Conservation (phyloP, 2,888 invertebrate genomes). For the Drosophila emarginata region DNA sequence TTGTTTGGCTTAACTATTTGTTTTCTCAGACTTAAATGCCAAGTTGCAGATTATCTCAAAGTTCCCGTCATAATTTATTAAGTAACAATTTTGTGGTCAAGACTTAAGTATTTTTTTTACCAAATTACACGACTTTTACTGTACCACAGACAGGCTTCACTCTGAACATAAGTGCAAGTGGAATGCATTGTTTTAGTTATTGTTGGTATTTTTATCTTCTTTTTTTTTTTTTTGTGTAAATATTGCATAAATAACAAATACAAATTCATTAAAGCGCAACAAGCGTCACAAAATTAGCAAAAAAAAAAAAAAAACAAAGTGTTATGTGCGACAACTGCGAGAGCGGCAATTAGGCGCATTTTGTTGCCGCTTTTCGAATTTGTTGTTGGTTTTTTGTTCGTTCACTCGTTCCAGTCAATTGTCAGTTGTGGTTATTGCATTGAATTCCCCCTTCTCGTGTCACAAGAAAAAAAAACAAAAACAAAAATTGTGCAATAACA, state of each 20-base stretch:
- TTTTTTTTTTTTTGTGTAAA: background rate
- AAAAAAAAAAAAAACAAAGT: slow-evolving; percentile 58
- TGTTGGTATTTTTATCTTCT: background rate
- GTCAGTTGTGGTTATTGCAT: slow-evolving; percentile 56
- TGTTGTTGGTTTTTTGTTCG: slow-evolving; percentile 53
- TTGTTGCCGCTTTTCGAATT: slow-evolving; percentile 60
- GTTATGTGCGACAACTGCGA: slow-evolving; percentile 69
- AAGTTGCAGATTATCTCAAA: background rate
- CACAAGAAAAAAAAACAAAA: slow-evolving; percentile 22
- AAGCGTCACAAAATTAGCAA: slow-evolving; percentile 63
- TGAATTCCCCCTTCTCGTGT: slow-evolving; percentile 40
- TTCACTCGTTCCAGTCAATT: slow-evolving; percentile 25
- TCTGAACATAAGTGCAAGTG: background rate
- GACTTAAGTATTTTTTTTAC: background rate
- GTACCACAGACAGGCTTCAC: background rate
- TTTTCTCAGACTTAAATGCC: too few relatives aligned
- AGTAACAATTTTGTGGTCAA: background rate
- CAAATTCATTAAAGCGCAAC: slow-evolving; percentile 37
- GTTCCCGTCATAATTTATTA: background rate
- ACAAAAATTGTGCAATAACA: slow-evolving; percentile 78
- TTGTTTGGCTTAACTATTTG: too few relatives aligned
- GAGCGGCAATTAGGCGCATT: slow-evolving; percentile 71
- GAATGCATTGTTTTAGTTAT: background rate
- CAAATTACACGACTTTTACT: background rate
- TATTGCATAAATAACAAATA: slow-evolving; percentile 11